Evolutionary conservation across 2,888 invertebrate genomes (phyloP), one percentile per base, ranked within the genome.

Genomic region (Drosophila sordidula): DNA sequence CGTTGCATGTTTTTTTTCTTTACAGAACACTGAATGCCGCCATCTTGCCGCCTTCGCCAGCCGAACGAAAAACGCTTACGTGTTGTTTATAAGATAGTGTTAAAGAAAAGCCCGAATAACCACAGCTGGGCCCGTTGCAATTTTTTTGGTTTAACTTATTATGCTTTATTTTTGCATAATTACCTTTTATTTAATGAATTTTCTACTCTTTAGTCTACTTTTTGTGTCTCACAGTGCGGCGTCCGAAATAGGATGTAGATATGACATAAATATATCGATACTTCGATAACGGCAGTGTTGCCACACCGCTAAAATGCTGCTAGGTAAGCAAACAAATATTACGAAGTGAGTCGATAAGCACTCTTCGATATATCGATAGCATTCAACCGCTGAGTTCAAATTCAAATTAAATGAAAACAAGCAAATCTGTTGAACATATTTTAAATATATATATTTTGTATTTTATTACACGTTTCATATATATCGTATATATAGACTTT

Each of bases 401-500:
- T 39, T 16, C 3, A 14, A 42, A 25, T 41, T 16, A 6, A 39
- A 26, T 39, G 36, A 44, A 29, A 56, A 49, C 9, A 11, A 26
- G n/a, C 16, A 45, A 58, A 52, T 62, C 49, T 36, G 34, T 66
- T 75, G 72, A 67, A 69, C 70, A 69, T 79, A 74, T 78, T 76
- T 86, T 78, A 87, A 86, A 85, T 84, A 85, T 86, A 86, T 82
- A 69, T 75, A 78, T 82, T 79, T 76, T 76, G 81, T 78, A 68
- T 75, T 73, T 84, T 72, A 87, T 85, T 86, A 87, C 85, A 87
- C 72, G 54, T 74, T 85, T 87, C 67, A 76, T 73, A 82, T 84
- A 84, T 87, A 80, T 86, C 70, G 75, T 78, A 86, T 84, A 82
- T 83, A 83, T 85, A 85, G 82, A 85, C 67, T 74, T 79, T 70